Evolutionary conservation across 2,888 invertebrate genomes (phyloP).

Genomic region (Cryptus armator): DNA sequence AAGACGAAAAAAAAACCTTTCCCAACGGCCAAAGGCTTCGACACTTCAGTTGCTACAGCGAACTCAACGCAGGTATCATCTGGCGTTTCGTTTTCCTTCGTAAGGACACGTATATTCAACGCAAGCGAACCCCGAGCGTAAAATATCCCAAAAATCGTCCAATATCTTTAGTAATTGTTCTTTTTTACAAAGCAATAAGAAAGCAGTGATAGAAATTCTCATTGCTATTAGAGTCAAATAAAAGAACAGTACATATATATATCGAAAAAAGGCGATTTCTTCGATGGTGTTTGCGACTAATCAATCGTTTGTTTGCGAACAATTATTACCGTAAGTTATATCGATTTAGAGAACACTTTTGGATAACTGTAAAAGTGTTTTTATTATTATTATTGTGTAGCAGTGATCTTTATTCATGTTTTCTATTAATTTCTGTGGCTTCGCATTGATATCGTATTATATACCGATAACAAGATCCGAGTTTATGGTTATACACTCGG

Average conservation of each 20-base stretch:
- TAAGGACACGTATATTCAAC: neutral
- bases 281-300: neutral
- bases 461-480: neutral
- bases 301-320: no score
- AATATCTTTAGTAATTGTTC: no score
- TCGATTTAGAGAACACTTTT: neutral
- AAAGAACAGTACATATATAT: no score
- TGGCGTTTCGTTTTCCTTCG: neutral
- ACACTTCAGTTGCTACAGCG: slow-evolving; percentile 4
- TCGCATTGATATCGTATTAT: neutral
- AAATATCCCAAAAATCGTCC: neutral
- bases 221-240: no score
- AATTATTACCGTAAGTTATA: no score
- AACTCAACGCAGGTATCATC: slow-evolving; percentile 25
- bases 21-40: neutral
- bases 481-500: neutral
- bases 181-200: no score
- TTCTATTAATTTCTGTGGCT: slow-evolving; percentile 8
- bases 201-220: no score
- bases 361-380: neutral
- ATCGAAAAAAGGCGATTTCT: neutral
- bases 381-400: neutral
- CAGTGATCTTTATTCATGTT: neutral
- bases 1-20: neutral
- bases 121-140: neutral